Base-by-base conservation (phyloP, 1,140 invertebrate genomes). In the Eumaeus atala region DNA sequence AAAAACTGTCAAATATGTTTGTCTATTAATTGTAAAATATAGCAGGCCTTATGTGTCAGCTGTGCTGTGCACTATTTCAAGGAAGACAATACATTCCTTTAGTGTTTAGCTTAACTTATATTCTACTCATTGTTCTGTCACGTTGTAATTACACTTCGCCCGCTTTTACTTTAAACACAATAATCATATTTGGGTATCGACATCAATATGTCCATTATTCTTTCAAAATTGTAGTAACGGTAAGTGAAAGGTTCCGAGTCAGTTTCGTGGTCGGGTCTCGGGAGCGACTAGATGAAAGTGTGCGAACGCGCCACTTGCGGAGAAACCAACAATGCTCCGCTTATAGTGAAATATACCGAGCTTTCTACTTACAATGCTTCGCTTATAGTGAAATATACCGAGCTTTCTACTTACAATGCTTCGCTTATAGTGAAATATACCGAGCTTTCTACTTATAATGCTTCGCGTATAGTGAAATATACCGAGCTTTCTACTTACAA, bases 241-340 rank as follows among this genome's bases (percentile, higher is more conserved):
- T 64, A 81, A 84, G 80, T 81, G 80, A 84, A 84, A 81, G 79
- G 74, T 62, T 61, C 51, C 61, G 72, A 68, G 65, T 69, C 62
- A 63, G 68, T 79, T 76, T 82, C 74, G 67, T 70, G 48, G 79
- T 73, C n/a, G n/a, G n/a, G 74, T 75, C 72, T 67, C 74, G 77
- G 74, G 72, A 72, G 58, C 58, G 61, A 59, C 64, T 56, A 55
- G 63, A 75, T 72, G 77, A 83, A 84, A 84, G 80, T 72, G 76
- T 84, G 80, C 67, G 80, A 84, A 74, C 57, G 64, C 58, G 65
- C 62, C 52, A 62, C 57, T 61, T 64, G 62, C 59, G 54, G 66
- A 67, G 64, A 59, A 59, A 58, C 50, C 21, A 28, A 44, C 40
- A 44, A 44, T 17, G 40, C 40, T 16, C 3, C 7, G 40, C 40